Percentiles rank a stretch among this genome's conserved stretches.
Conservation (phyloP, 2,797 vertebrate species). For the Choloepus didactylus region DNA sequence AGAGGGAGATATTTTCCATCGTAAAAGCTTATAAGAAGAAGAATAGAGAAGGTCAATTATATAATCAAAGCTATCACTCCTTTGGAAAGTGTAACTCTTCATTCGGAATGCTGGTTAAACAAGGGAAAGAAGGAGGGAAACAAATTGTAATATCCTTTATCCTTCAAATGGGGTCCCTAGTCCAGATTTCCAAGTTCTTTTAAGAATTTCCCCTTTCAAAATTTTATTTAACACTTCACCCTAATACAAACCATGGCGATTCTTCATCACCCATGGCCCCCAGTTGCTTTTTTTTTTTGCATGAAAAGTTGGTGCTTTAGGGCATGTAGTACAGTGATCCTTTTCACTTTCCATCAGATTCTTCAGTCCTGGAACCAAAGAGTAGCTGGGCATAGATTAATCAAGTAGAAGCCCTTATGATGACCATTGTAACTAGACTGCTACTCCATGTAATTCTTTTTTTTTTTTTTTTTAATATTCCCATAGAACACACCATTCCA, state of each 20-base stretch:
- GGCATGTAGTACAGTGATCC: not conserved
- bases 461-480: slow-evolving; percentile 51
- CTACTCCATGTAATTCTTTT: slow-evolving; percentile 43
- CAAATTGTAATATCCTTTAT: not conserved
- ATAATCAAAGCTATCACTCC: slow-evolving; percentile 31
- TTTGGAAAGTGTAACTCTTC: slow-evolving; percentile 1
- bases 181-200: slow-evolving; percentile 13
- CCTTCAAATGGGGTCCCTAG: not conserved
- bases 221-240: not conserved
- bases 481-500: slow-evolving; percentile 93
- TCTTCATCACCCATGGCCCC: not conserved
- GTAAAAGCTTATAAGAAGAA: slow-evolving; percentile 9
- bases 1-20: not conserved
- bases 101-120: not conserved
- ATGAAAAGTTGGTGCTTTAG: not conserved
- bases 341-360: not conserved
- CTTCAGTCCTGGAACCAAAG: not conserved
- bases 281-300: not conserved
- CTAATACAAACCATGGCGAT: not conserved
- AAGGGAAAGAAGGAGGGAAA: not conserved
- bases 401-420: not conserved
- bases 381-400: not conserved
- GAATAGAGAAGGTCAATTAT: not conserved
- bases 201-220: not conserved
- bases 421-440: not conserved